phyloP scores from a whole-genome alignment of 2,797 vertebrate genomes.

The Sebastes itinus region DNA sequence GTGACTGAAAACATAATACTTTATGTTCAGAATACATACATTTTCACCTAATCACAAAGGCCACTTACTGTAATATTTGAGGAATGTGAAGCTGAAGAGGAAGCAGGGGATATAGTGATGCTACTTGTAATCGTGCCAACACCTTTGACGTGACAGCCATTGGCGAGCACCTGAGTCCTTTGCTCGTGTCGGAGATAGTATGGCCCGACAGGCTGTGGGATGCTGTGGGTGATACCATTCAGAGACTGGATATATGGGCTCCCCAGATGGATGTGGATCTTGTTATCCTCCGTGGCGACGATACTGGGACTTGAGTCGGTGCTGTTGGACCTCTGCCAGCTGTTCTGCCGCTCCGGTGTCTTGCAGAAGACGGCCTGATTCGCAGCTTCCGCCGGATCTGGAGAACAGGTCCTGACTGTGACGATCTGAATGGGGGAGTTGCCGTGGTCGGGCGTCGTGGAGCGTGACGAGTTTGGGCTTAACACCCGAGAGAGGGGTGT shows the following conservation, averaged over 20 bases:
- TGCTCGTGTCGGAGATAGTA: slow-evolving; percentile 88
- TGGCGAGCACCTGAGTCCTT: slow-evolving; percentile 88
- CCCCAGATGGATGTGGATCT: slow-evolving; percentile 98
- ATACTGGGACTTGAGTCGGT: slow-evolving; percentile 85
- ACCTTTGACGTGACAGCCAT: slow-evolving; percentile 87
- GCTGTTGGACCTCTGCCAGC: slow-evolving; percentile 92
- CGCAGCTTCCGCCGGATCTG: slow-evolving; percentile 85
- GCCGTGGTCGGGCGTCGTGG: slow-evolving; percentile 87
- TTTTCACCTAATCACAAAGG: slow-evolving; percentile 64
- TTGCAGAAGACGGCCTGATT: slow-evolving; percentile 86
- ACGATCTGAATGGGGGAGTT: slow-evolving; percentile 90
- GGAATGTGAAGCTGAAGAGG: slow-evolving; percentile 64
- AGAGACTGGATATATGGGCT: slow-evolving; percentile 88
- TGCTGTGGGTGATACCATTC: slow-evolving; percentile 69
- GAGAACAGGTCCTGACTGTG: slow-evolving; percentile 86
- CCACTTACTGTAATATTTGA: slow-evolving; percentile 71
- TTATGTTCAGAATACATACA: neutral
- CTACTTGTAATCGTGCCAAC: slow-evolving; percentile 96
- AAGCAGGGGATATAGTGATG: slow-evolving; percentile 89
- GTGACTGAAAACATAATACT: neutral
- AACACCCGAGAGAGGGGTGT: slow-evolving; percentile 83
- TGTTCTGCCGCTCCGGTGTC: slow-evolving; percentile 87
- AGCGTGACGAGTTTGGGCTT: slow-evolving; percentile 88
- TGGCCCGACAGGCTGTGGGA: slow-evolving; percentile 81
- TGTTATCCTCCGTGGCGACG: slow-evolving; percentile 97